Evolutionary conservation across 1,140 invertebrate genomes (phyloP).

Genomic region (Ceratosolen fusciceps): DNA sequence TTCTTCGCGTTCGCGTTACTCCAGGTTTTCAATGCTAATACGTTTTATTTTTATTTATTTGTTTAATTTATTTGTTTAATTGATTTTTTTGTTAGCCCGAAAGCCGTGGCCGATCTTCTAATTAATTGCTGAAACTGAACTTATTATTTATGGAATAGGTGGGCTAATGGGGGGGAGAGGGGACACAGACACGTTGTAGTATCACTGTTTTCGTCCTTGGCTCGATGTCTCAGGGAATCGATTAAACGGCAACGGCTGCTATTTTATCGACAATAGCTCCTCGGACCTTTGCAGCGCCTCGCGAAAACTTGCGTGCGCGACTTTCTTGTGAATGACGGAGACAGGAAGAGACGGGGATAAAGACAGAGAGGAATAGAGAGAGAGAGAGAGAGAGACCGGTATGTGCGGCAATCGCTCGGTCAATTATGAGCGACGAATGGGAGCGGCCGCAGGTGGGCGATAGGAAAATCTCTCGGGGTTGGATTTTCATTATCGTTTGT

Average conservation of each 20-base stretch:
- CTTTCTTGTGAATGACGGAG: too few relatives aligned
- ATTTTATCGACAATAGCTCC: neutral
- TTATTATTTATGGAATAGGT: too few relatives aligned
- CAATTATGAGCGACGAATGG: constrained; percentile 1
- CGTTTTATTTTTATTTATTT: too few relatives aligned
- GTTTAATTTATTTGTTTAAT: too few relatives aligned
- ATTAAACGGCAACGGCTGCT: neutral
- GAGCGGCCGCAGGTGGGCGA: constrained; percentile 1
- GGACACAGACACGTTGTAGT: too few relatives aligned
- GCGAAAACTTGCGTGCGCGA: neutral
- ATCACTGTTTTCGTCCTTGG: too few relatives aligned
- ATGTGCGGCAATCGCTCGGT: constrained; percentile 1
- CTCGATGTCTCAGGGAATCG: neutral
- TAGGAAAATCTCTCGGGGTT: neutral
- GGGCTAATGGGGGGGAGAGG: too few relatives aligned
- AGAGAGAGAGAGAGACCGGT: neutral
- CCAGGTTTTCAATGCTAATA: too few relatives aligned
- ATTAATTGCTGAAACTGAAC: too few relatives aligned
- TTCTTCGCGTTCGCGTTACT: neutral
- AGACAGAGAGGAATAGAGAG: neutral
- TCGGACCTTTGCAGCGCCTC: neutral
- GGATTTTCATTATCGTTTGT: neutral
- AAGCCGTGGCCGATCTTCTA: too few relatives aligned
- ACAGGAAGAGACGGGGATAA: neutral
- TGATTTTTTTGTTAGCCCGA: too few relatives aligned